These are phyloP conservation scores for Nasonia vitripennis DNA, from an alignment of 1,140 invertebrate genomes.

Conservation along the genomic window DNA sequence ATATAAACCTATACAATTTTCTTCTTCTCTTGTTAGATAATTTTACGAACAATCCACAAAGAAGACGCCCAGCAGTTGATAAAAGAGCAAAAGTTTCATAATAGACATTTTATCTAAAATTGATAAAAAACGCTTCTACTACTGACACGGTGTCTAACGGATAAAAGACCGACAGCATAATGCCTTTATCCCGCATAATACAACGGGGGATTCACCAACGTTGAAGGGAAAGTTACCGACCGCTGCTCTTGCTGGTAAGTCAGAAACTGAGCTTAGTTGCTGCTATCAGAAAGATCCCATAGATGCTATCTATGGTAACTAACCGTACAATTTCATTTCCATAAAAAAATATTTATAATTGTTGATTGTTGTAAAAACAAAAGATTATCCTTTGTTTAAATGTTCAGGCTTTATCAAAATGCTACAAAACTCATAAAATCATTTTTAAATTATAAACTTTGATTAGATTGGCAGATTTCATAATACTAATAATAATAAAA, in stretches of 20 bases:
- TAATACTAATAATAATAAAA: too few species aligned
- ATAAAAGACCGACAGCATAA: background rate
- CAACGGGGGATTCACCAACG: too few species aligned
- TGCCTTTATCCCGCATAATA: too few species aligned
- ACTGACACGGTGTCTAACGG: background rate
- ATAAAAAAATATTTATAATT: background rate
- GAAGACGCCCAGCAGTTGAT: background rate
- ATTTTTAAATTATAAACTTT: too few species aligned
- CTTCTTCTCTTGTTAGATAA: too few species aligned
- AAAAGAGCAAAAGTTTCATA: background rate
- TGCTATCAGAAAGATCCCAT: background rate
- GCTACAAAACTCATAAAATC: too few species aligned
- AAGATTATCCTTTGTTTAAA: too few species aligned
- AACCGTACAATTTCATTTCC: background rate
- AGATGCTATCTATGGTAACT: background rate
- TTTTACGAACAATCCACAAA: background rate
- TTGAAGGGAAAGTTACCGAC: constrained; percentile 14
- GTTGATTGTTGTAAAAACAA: too few species aligned
- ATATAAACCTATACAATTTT: too few species aligned
- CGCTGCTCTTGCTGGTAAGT: background rate
- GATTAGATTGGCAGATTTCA: too few species aligned
- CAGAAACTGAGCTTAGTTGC: background rate
- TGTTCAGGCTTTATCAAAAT: too few species aligned
- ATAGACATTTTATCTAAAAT: background rate
- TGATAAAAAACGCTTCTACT: background rate